phyloP scores from a whole-genome alignment of 2,113 vertebrate species.

The Cariama cristata region DNA sequence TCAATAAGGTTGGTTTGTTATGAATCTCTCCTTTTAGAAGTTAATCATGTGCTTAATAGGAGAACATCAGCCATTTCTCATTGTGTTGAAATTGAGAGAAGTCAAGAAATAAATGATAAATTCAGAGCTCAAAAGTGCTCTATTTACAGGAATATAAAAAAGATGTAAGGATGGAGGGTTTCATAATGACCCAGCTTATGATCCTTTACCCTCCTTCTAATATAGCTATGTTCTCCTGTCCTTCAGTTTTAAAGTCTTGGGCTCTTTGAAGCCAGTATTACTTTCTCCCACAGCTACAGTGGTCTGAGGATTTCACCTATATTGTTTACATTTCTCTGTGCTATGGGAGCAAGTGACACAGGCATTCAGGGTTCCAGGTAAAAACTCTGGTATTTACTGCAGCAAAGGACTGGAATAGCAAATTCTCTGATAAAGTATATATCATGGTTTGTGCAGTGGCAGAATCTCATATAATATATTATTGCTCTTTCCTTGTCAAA shows the following conservation, averaged over 20 bases:
- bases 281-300: neutral
- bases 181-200: neutral
- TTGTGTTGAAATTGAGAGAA: neutral
- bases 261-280: neutral
- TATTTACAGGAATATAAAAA: neutral
- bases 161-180: neutral
- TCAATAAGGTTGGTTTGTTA: conserved; percentile 27
- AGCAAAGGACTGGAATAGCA: neutral
- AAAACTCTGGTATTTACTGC: neutral
- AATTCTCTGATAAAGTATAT: neutral
- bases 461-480: neutral
- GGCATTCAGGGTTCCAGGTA: neutral
- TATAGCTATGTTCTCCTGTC: neutral
- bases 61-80: conserved; percentile 27
- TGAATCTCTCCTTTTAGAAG: conserved; percentile 32
- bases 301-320: neutral
- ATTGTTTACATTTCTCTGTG: neutral
- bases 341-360: neutral
- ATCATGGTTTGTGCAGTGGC: neutral
- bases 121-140: neutral
- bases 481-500: neutral
- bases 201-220: neutral
- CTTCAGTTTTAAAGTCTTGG: neutral
- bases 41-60: conserved; percentile 53
- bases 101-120: neutral